phyloP scores from a whole-genome alignment of 2,113 vertebrate genomes.

The Ailurus styani region DNA sequence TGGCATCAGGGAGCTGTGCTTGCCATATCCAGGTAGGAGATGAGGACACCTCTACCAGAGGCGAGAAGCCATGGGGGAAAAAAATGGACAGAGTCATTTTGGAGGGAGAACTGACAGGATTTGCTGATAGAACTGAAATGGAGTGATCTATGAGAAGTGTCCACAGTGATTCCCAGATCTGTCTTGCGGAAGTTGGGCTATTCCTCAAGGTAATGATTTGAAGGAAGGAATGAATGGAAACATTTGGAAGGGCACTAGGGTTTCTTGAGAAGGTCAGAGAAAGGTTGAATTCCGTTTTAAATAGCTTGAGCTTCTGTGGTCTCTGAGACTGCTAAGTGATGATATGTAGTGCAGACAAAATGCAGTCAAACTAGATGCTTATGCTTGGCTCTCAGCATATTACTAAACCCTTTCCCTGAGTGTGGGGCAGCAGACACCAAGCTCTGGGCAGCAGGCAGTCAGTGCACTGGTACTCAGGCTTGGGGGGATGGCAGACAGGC shows the following conservation, averaged over 20 bases:
- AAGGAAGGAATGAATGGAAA: neutral
- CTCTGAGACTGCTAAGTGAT: neutral
- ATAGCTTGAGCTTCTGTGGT: accelerated
- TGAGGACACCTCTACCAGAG: neutral
- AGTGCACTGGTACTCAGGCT: neutral
- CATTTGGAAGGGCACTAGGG: neutral
- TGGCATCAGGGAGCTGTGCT: neutral
- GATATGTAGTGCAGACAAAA: neutral
- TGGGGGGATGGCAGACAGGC: no score
- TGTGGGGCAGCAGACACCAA: neutral
- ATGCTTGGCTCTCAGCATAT: neutral
- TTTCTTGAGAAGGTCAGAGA: neutral
- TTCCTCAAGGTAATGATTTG: neutral
- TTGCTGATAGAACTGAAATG: neutral
- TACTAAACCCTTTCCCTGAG: no score
- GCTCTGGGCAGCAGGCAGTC: neutral
- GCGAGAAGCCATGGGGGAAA: neutral
- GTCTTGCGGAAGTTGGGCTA: neutral
- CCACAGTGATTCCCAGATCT: neutral
- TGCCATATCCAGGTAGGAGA: no score
- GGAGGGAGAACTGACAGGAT: neutral
- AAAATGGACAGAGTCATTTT: neutral
- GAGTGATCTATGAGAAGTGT: neutral
- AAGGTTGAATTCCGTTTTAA: neutral
- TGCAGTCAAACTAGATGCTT: neutral